Conservation (phyloP, 2,113 vertebrate species). For the Nicator chloris region DNA sequence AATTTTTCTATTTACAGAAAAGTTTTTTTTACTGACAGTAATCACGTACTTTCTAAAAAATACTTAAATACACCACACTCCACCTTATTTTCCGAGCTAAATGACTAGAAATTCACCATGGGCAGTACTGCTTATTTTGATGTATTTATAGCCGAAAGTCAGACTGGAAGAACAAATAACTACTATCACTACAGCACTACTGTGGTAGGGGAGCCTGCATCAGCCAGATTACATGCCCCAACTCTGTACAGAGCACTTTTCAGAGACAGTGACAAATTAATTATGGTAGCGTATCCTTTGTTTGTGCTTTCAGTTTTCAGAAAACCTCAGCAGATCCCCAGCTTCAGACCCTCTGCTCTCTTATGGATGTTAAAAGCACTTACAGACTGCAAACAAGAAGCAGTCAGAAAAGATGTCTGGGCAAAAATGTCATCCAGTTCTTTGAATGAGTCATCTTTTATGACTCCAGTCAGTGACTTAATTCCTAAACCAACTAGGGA, state of each 20-base stretch:
- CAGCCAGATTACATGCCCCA: background rate
- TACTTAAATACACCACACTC: background rate
- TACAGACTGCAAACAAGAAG: background rate
- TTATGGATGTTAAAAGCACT: background rate
- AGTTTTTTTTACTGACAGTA: background rate
- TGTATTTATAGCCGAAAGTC: background rate
- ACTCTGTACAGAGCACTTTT: background rate
- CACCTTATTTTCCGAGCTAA: background rate
- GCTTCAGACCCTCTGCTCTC: background rate
- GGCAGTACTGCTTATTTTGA: background rate
- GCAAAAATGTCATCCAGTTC: constrained; percentile 33
- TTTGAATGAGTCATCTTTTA: constrained; percentile 35
- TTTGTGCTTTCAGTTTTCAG: background rate
- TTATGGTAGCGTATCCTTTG: background rate
- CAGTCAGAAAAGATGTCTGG: constrained; percentile 20
- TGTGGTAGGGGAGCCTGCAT: background rate
- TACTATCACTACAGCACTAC: background rate
- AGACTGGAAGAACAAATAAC: background rate
- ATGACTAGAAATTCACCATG: background rate
- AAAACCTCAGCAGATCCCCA: background rate
- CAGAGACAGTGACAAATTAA: background rate
- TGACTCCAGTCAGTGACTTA: constrained; percentile 51
- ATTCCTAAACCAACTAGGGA: constrained; percentile 15
- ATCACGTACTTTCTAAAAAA: background rate
- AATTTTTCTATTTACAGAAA: background rate